A percentile compares a stretch with the other conserved stretches of the same genome.
These are phyloP conservation scores for Limnephilus marmoratus DNA, from an alignment of 2,888 invertebrate species.

Conservation along the genomic window DNA sequence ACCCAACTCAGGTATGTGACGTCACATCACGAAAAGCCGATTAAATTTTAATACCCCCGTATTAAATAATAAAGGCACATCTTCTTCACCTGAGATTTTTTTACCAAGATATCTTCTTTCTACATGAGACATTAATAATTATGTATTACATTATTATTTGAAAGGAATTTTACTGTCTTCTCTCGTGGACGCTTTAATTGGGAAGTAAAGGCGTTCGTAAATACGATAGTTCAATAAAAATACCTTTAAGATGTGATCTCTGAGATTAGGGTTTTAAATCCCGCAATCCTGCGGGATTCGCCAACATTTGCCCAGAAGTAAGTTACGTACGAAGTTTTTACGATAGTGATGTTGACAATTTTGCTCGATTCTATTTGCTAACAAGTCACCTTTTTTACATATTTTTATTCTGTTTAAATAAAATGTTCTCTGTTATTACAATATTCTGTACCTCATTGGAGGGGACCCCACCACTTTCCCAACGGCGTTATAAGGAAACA, in stretches of 20 bases:
- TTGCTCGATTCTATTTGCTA: too few relatives aligned
- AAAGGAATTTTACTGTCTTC: neutral
- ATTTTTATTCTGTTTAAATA: too few relatives aligned
- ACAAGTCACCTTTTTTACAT: too few relatives aligned
- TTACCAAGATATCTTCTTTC: neutral
- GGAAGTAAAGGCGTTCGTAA: neutral
- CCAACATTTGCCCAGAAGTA: too few relatives aligned
- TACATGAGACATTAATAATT: neutral
- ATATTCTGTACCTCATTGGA: too few relatives aligned
- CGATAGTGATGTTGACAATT: too few relatives aligned
- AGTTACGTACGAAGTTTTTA: too few relatives aligned
- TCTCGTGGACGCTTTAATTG: neutral
- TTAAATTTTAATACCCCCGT: conserved; percentile 14
- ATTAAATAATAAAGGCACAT: conserved; percentile 13
- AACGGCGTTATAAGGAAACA: too few relatives aligned
- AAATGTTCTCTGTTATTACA: too few relatives aligned
- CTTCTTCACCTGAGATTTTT: conserved; percentile 7
- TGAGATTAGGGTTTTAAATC: too few relatives aligned
- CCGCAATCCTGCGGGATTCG: too few relatives aligned
- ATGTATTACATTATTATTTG: neutral
- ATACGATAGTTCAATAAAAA: neutral
- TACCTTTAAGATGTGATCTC: neutral
- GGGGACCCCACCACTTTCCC: too few relatives aligned
- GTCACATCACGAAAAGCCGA: conserved; percentile 37
- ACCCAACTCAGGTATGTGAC: neutral